Conservation (phyloP, 2,888 invertebrate species). For the Hypolimnas misippus region DNA sequence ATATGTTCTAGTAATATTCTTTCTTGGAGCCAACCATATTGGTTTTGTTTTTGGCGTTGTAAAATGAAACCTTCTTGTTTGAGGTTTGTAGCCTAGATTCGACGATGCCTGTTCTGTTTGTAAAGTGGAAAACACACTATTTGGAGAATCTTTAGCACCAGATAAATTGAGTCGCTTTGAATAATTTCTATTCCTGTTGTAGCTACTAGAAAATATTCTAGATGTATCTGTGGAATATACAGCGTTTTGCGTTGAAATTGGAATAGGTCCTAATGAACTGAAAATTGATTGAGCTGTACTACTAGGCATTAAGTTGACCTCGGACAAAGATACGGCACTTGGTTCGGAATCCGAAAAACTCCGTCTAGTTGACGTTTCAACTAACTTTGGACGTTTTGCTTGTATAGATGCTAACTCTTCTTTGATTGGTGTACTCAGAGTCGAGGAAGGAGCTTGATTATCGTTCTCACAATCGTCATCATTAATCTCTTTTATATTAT, state of each 20-base stretch:
- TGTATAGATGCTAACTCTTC: constrained; percentile 60
- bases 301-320: constrained; percentile 44
- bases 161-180: constrained; percentile 70
- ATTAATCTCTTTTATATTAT: constrained; percentile 73
- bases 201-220: constrained; percentile 57
- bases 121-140: constrained; percentile 61
- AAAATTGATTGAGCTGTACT: constrained; percentile 39
- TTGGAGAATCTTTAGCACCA: constrained; percentile 67
- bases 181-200: constrained; percentile 65
- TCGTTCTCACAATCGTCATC: constrained; percentile 77
- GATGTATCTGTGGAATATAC: constrained; percentile 59
- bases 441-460: constrained; percentile 57
- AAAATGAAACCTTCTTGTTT: constrained; percentile 67
- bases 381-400: constrained; percentile 50
- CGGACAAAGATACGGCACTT: constrained; percentile 53
- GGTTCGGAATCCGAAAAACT: constrained; percentile 43
- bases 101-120: constrained; percentile 55
- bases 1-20: constrained; percentile 58
- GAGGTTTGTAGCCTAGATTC: constrained; percentile 52
- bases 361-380: constrained; percentile 49
- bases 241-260: constrained; percentile 60
- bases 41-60: constrained; percentile 73
- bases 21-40: constrained; percentile 72
- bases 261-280: constrained; percentile 43
- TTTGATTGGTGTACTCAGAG: constrained; percentile 60